Evolutionary conservation across 1,140 invertebrate genomes (phyloP), one percentile per base, ranked within the genome.

Genomic region (Macrobrachium rosenbergii): DNA sequence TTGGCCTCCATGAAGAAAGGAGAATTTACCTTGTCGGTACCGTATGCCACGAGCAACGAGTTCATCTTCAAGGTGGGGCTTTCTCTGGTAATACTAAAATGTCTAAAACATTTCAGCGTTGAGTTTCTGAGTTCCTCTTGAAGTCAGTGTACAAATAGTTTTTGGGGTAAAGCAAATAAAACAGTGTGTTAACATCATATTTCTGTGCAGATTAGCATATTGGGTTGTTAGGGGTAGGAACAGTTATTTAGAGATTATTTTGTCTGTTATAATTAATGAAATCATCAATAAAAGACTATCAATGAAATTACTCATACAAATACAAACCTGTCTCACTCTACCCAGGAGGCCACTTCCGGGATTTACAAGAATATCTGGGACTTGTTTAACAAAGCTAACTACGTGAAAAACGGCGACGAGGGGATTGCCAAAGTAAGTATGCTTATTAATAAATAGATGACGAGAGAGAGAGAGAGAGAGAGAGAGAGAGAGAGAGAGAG

Each of bases 301-400:
- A 67, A 11, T 11, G 16, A 67, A 67, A 28, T 21, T 5, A 28
- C n/a, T 0, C 2, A 5, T 28, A 37, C 28, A 37, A 37, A 37
- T 37, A 37, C 28, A 37, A 3, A 1, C 28, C 0, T n/a, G 2
- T 28, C 5, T 28, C 21, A 14, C 21, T 2, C 11, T 43, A 0
- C 2, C 52, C 69, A 72, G 69, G 69, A 72, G 23, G 69, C 69
- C 69, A 72, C 69, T 16, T 72, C 69, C 69, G 69, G 69, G 12
- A 72, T 72, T 28, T 72, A 72, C 69, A 72, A 72, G 69, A n/a
- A 72, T 14, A 72, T 72, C 5, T 72, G 69, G 69, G 69, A 72
- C 21, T 43, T 72, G 5, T 72, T 72, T n/a, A 43, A 72, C 21
- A 23, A 21, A 72, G n/a, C 37, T 72, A 43, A 43, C 69, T 72